Evolutionary conservation across 37 sponge, comb jelly and placozoan genomes (phyloP), one percentile per base, ranked within the genome.

Genomic region (Lycopodina hypogea): DNA sequence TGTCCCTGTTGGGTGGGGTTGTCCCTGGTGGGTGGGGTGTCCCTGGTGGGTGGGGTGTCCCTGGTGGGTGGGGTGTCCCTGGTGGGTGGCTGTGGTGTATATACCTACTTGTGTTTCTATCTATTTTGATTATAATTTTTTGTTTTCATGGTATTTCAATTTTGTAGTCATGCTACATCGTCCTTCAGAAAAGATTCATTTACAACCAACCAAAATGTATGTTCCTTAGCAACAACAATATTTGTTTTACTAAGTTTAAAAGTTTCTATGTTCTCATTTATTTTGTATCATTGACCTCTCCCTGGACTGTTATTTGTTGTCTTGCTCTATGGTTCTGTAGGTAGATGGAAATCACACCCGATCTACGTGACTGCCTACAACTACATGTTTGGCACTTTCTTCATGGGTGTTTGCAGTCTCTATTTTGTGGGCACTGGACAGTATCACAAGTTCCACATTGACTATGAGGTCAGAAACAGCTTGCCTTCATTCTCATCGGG

Each of bases 341-440:
- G 71, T 48, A 50, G 51, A 21, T 94, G 88, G 89, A 77, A 69
- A 38, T 40, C 84, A 8, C 69, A 83, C 55, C 96, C 96, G 0
- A 78, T 95, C 8, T 36, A 40, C 17, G 87, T 91, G 45, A 88
- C 90, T 15, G 87, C 87, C 1, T 95, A 88, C 80, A 75, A 78
- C 55, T 91, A 92, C 45, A 21, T 82, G 19, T 89, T 91, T 76
- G 96, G 96, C 21, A 74, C 87, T 19, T 1, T 89, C 14, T 79
- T 72, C 63, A 91, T 95, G 84, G 87, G 87, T 8, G 57, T 95
- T 0, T 52, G 79, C 33, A 72, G 22, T 80, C 61, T 89, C 62
- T 88, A 88, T 83, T 73, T 34, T 72, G 51, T 69, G 6, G 50
- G 38, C 19, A 39, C 45, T 70, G 15, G 45, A 6, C 23, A 70